Percentiles rank a stretch among this genome's conserved stretches.
Conservation (phyloP, 2,113 vertebrate species). For the Oncorhynchus masou region DNA sequence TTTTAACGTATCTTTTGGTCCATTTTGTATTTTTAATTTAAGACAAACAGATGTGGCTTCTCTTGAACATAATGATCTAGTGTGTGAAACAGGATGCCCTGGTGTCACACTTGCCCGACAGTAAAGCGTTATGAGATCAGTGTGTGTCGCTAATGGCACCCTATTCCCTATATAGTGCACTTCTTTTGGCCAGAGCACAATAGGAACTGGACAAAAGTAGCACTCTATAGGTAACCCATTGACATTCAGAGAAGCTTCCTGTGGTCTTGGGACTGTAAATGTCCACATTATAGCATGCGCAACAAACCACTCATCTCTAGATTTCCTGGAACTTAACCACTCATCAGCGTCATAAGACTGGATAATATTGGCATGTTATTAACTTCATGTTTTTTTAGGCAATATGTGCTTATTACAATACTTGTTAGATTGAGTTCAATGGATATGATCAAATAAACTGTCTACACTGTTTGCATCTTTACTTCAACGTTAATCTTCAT, state of each 20-base stretch:
- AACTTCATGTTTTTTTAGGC: constrained; percentile 72
- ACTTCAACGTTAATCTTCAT: not conserved
- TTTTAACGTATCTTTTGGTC: constrained; percentile 89
- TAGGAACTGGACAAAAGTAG: no score
- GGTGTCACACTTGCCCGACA: constrained; percentile 33
- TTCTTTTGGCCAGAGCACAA: no score
- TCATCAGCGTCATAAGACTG: constrained; percentile 42
- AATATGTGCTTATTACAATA: constrained; percentile 76
- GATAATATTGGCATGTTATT: constrained; percentile 78
- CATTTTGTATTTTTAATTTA: constrained; percentile 86
- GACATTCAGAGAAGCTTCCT: not conserved
- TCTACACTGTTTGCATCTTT: constrained; percentile 77
- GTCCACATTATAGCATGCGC: constrained; percentile 38
- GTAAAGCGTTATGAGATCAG: constrained; percentile 15
- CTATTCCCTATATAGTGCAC: no score
- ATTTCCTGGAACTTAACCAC: constrained; percentile 38
- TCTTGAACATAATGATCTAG: constrained; percentile 42
- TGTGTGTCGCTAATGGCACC: no score
- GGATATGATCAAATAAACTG: constrained; percentile 93
- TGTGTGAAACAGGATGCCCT: constrained; percentile 68
- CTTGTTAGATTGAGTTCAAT: constrained; percentile 64
- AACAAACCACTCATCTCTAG: constrained; percentile 23
- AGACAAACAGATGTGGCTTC: constrained; percentile 70
- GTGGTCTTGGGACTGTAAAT: constrained; percentile 16
- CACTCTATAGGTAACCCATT: not conserved